Base-by-base conservation (phyloP, 2,113 vertebrate genomes). In the Apeltes quadracus region DNA sequence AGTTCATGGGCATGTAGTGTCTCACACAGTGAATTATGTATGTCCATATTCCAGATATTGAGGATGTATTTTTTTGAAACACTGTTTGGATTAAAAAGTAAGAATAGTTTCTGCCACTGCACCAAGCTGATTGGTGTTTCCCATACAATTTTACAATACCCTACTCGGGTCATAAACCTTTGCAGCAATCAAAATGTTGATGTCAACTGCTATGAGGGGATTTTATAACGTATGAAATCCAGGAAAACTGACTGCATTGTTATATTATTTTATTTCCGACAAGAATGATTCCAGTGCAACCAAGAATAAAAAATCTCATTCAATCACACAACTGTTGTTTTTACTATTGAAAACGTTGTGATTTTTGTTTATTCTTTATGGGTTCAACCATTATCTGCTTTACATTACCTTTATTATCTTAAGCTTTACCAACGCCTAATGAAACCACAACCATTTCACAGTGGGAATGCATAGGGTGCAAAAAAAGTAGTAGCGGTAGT, bases 1-100 rank as follows among this genome's bases (percentile, higher is more conserved):
- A 95, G 86, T 11, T n/a, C 16, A 59, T 61, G 9, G 22, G 29
- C 1, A 8, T 3, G 0, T 13, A 11, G 13, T 27, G 22, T 8
- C 15, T 15, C 12, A 41, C 7, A 34, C 14, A 9, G 1, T 18
- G 4, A 14, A 53, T 27, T 15, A n/a, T 59, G 4, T 14, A 22
- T 18, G 25, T 16, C 39, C 7, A 10, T 20, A 23, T 6, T 5
- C 32, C 29, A 65, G 15, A 22, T 22, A 29, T 3, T 48, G 18
- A 51, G 8, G 16, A 29, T 25, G n/a, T 27, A 6, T 59, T 7
- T 10, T 12, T 55, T 55, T 46, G 29, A 57, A 2, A 51, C 9
- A 27, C 34, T 20, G 10, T 46, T 34, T 66, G 15, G 13, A 59
- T 32, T 4, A 16, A 12, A 12, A 22, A 20, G n/a, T 48, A 2